A percentile compares a stretch with the other conserved stretches of the same genome.
phyloP scores from a whole-genome alignment of 2,888 invertebrate species.

The Nemoura dubitans region DNA sequence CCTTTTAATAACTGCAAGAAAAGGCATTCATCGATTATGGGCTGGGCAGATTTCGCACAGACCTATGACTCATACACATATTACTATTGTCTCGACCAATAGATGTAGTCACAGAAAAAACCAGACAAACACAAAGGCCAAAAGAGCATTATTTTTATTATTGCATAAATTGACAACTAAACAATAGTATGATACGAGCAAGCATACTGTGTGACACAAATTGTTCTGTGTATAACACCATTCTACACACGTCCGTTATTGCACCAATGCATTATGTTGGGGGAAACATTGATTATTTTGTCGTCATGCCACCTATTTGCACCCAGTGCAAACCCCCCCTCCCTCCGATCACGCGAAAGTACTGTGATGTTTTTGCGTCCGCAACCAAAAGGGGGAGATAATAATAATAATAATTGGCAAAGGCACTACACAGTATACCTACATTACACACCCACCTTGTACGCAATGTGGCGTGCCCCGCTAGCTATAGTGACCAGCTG shows the following conservation, averaged over 20 bases:
- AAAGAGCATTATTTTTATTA: not conserved
- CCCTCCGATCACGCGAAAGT: not conserved
- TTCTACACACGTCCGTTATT: not conserved
- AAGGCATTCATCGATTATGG: not conserved
- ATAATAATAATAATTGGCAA: not conserved
- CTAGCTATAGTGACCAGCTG: not conserved
- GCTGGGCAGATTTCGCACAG: not conserved
- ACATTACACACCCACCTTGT: not conserved
- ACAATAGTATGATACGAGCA: not conserved
- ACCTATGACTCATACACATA: not conserved
- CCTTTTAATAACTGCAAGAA: not conserved
- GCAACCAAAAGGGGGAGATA: not conserved
- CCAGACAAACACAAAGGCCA: too few species aligned
- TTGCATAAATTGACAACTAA: not conserved
- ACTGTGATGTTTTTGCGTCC: not conserved
- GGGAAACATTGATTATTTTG: not conserved
- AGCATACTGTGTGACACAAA: not conserved
- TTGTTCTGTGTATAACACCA: not conserved
- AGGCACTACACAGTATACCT: too few species aligned
- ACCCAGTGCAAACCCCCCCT: not conserved
- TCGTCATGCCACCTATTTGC: not conserved
- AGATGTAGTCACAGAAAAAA: not conserved
- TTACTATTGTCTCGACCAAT: not conserved
- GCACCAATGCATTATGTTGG: not conserved
- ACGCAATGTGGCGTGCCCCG: not conserved